Evolutionary conservation across 2,797 vertebrate species (phyloP).

Genomic region (Carapus acus): DNA sequence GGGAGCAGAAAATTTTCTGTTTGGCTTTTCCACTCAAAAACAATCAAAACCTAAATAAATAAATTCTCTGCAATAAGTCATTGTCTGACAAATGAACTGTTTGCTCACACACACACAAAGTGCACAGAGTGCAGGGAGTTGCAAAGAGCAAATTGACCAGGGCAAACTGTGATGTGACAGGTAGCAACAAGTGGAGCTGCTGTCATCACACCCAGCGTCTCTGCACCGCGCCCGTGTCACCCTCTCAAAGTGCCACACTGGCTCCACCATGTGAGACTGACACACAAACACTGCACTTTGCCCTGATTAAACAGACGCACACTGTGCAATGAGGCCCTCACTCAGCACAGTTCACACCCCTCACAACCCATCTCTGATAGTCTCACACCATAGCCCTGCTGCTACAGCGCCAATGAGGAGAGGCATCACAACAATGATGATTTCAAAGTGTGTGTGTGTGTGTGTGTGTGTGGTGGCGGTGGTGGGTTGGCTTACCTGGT

Average conservation of each 20-base stretch:
- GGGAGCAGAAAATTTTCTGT: too few relatives aligned
- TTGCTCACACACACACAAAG: constrained; percentile 11
- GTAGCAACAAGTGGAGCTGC: constrained; percentile 58
- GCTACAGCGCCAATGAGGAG: constrained; percentile 35
- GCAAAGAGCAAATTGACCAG: constrained; percentile 34
- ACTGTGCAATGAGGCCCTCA: constrained; percentile 30
- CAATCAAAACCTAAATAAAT: constrained; percentile 9
- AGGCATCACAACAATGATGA: too few relatives aligned
- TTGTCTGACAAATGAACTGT: constrained; percentile 27
- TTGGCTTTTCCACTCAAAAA: constrained; percentile 11
- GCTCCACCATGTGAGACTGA: constrained; percentile 42
- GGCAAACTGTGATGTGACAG: constrained; percentile 26
- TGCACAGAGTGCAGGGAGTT: too few relatives aligned
- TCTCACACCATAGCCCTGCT: constrained; percentile 42
- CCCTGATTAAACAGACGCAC: constrained; percentile 2
- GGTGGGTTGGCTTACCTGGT: constrained; percentile 74
- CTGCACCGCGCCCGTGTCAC: too few relatives aligned
- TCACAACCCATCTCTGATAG: constrained; percentile 41
- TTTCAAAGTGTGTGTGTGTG: background rate
- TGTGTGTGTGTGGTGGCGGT: constrained; percentile 6
- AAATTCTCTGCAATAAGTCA: constrained; percentile 21
- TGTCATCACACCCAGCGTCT: constrained; percentile 54
- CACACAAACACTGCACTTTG: constrained; percentile 9
- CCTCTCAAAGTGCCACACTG: constrained; percentile 48
- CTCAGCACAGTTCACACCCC: constrained; percentile 41